Base-by-base conservation (phyloP, 2,888 invertebrate genomes). In the Cataglyphis altisquamis region DNA sequence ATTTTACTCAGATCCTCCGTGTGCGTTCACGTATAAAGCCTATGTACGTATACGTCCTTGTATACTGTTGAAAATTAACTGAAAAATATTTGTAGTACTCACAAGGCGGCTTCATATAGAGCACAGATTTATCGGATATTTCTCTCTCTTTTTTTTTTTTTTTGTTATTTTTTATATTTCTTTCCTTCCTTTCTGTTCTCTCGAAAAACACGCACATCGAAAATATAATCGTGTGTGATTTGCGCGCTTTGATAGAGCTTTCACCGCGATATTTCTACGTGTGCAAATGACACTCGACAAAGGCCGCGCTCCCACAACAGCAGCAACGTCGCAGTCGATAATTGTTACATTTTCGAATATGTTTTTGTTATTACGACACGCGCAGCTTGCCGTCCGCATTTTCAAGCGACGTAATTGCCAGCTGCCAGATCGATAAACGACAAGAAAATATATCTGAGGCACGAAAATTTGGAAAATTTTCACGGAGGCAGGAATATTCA, bases 241-340 rank as follows among this genome's bases (percentile, higher is more conserved):
- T 60, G 60, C 45, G 78, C 41, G 78, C 78, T 80, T 80, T 80
- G 60, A 80, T 74, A 73, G 78, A 80, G 45, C 60, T 80, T 80
- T 80, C 60, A 48, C 60, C 75, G 45, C 45, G 73, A 80, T 80
- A 80, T 80, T 80, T 80, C 78, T 15, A 21, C 55, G 77, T 48
- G 77, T 80, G 78, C 60, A 80, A 80, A 60, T 80, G 78, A 80
- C 78, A 78, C 60, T 73, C 60, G 78, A 73, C 78, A 73, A 80
- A 80, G 45, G 78, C 60, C 60, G 45, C 18, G 48, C 18, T 18
- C 32, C 73, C 60, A 9, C 25, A 60, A 55, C 55, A 45, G n/a
- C n/a, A 45, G 36, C 74, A 74, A 60, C 45, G 74, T 80, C 45
- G 45, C 78, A 80, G 78, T 60, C 74, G 78, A 60, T 80, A 80